Base-by-base conservation (phyloP, 2,888 invertebrate genomes). In the Ormyrus rosae region DNA sequence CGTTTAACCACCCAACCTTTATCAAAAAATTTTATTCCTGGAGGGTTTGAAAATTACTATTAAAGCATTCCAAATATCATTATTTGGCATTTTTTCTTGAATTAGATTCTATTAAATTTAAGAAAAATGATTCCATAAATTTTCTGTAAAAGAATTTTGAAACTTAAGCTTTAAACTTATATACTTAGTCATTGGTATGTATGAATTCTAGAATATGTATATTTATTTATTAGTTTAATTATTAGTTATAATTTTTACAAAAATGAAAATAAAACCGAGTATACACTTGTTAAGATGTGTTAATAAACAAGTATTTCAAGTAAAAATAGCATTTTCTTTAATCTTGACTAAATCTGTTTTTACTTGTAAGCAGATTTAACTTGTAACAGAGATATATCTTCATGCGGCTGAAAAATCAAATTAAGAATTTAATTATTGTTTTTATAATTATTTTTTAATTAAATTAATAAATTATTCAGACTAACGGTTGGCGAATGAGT, bases 401-500 rank as follows among this genome's bases (percentile, higher is more conserved):
- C 67, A 8, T 74, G 55, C 1, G 64, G 2, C 81, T 81, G 34
- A 60, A 78, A 70, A 0, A 68, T 69, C 53, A 5, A 67, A 60
- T 50, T 61, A 63, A 19, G 11, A 19, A 51, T 56, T 67, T 63
- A 11, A 65, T 58, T 51, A 48, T 55, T 51, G 45, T 1, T 69
- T 34, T n/a, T 50, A 6, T 6, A 48, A 67, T 71, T 9, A 13
- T 60, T 4, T 13, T 50, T 58, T 51, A 61, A 53, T n/a, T 19
- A 2, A 34, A 34, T 13, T 48, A 34, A 51, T 19, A 1, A 68
- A 67, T 46, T 56, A 45, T 13, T 69, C 13, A 7, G 46, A 80
- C 77, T 83, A 83, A 88, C 87, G 84, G 87, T 84, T 5, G 68
- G 55, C n/a, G 93, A 89, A 68, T 94, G 93, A 83, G 94, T 94